Evolutionary conservation across 2,888 invertebrate species (phyloP).

Genomic region (Bugula neritina): DNA sequence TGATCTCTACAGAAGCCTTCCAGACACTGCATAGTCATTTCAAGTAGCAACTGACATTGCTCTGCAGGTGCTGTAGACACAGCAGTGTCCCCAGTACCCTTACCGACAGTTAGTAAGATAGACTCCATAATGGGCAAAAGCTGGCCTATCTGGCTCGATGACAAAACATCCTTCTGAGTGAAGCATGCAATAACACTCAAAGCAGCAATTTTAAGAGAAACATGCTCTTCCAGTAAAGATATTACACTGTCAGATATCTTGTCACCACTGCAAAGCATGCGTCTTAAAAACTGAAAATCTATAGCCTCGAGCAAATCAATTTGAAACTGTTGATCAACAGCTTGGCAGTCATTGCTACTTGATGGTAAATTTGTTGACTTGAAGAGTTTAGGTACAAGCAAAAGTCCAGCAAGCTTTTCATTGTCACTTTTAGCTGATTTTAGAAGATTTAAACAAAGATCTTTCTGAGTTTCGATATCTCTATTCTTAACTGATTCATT

Average conservation of each 20-base stretch:
- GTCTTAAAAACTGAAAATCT: slow-evolving; percentile 18
- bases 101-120: not conserved
- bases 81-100: not conserved
- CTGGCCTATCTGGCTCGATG: not conserved
- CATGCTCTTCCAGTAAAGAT: not conserved
- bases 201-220: slow-evolving; percentile 15
- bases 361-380: not conserved
- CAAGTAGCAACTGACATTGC: not conserved
- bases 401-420: slow-evolving; percentile 6
- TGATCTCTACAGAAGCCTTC: slow-evolving; percentile 5
- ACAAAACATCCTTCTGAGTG: not conserved
- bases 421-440: slow-evolving; percentile 7
- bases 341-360: not conserved
- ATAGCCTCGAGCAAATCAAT: not conserved
- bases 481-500: too few species aligned
- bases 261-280: not conserved
- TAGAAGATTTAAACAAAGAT: not conserved
- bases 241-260: too few species aligned
- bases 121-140: not conserved
- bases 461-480: not conserved
- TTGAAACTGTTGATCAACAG: not conserved
- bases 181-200: slow-evolving; percentile 3
- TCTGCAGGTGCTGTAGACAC: not conserved
- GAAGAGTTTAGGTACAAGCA: slow-evolving; percentile 13
- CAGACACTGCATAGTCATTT: not conserved